phyloP scores from a whole-genome alignment of 2,113 vertebrate genomes.

The Miniopterus natalensis region DNA sequence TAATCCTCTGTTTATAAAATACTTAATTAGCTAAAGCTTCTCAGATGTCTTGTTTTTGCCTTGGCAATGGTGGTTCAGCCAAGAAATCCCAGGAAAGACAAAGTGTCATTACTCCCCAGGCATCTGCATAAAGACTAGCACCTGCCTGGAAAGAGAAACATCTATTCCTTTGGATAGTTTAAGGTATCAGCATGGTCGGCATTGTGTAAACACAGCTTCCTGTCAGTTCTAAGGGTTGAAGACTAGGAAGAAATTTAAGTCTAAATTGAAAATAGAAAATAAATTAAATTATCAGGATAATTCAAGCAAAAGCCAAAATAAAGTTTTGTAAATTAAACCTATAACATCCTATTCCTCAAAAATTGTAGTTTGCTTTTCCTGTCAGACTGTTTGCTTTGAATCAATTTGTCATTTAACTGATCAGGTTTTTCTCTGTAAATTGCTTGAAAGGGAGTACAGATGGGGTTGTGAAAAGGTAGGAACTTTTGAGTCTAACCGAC shows the following conservation, averaged over 20 bases:
- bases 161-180: neutral
- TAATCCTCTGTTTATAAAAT: conserved; percentile 53
- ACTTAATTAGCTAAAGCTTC: conserved; percentile 35
- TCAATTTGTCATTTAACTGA: neutral
- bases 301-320: conserved; percentile 32
- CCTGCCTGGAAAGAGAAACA: neutral
- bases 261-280: conserved; percentile 38
- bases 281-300: conserved; percentile 30
- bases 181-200: neutral
- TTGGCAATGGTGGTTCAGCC: conserved; percentile 17
- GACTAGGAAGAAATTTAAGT: neutral
- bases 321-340: neutral
- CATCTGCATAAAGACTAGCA: neutral
- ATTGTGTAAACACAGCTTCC: conserved; percentile 18
- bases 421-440: neutral
- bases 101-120: neutral
- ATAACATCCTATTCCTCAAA: neutral
- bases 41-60: conserved; percentile 14
- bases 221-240: neutral
- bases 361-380: conserved; percentile 38
- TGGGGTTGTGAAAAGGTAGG: neutral
- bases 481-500: neutral
- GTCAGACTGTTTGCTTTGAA: neutral
- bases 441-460: neutral
- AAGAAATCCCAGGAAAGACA: conserved; percentile 14